phyloP scores from a whole-genome alignment of 2,797 vertebrate species.

The Pterois miles region DNA sequence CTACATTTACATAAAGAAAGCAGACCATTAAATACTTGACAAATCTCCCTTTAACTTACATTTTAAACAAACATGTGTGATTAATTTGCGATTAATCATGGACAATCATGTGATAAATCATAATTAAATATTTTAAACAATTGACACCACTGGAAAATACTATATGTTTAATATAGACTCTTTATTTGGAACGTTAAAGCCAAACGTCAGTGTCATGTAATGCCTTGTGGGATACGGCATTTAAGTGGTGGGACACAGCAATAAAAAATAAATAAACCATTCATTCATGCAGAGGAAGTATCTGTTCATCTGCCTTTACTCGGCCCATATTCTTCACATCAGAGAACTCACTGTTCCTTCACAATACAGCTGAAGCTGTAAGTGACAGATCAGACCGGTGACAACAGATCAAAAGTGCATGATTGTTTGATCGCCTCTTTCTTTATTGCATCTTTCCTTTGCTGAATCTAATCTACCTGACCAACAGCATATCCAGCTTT shows the following conservation, averaged over 20 bases:
- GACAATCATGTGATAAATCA: too few relatives aligned
- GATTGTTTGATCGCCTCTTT: neutral
- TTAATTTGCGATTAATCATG: too few relatives aligned
- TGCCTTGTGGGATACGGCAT: neutral
- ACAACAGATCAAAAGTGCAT: slow-evolving; percentile 11
- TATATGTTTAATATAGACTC: neutral
- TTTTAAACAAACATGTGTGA: too few relatives aligned
- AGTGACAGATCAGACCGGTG: neutral
- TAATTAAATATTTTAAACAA: too few relatives aligned
- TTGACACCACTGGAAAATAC: too few relatives aligned
- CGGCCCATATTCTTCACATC: neutral
- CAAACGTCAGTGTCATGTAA: neutral
- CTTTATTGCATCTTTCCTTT: neutral
- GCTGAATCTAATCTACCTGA: neutral
- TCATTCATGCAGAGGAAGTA: neutral
- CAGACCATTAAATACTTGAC: too few relatives aligned
- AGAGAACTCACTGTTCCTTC: neutral
- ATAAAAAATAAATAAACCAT: neutral
- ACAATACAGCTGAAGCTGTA: neutral
- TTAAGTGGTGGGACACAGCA: neutral
- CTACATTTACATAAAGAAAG: too few relatives aligned
- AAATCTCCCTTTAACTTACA: too few relatives aligned
- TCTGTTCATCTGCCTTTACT: neutral
- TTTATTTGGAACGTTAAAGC: neutral
- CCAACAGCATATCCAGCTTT: neutral